These are phyloP conservation scores for Temnothorax curvispinosus DNA, from an alignment of 1,140 invertebrate genomes.

Conservation along the genomic window DNA sequence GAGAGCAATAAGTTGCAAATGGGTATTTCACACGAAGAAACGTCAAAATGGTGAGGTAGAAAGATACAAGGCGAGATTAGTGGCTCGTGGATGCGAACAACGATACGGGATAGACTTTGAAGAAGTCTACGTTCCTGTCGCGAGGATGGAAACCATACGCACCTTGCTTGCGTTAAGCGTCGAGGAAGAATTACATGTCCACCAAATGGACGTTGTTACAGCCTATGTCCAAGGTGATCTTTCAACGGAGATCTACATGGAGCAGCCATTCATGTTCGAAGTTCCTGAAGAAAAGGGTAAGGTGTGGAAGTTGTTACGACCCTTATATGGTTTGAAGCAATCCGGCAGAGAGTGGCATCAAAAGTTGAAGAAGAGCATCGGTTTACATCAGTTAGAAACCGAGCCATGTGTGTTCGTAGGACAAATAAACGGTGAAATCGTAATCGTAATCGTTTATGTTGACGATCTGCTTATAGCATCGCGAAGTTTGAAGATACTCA, in stretches of 20 bases:
- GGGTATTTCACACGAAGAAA: constrained; percentile 78
- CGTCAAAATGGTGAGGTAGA: constrained; percentile 65
- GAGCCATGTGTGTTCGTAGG: not conserved
- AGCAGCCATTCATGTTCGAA: not conserved
- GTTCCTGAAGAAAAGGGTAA: not conserved
- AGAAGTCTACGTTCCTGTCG: not conserved
- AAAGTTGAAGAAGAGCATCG: not conserved
- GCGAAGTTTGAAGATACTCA: not conserved
- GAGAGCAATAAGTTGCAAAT: constrained; percentile 75
- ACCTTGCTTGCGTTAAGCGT: not conserved
- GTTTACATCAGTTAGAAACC: not conserved
- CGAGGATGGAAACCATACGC: not conserved
- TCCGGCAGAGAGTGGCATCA: constrained; percentile 23
- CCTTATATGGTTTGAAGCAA: constrained; percentile 30
- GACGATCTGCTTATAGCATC: not conserved
- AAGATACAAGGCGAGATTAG: constrained; percentile 80
- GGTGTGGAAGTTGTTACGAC: too few relatives aligned
- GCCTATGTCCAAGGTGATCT: constrained; percentile 13
- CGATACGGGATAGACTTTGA: constrained; percentile 72
- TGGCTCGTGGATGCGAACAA: constrained; percentile 77
- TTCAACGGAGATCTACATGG: constrained; percentile 3
- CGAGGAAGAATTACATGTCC: not conserved
- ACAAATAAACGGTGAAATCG: not conserved
- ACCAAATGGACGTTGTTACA: constrained; percentile 33
- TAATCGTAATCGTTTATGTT: constrained; percentile 6